phyloP scores from a whole-genome alignment of 2,113 vertebrate species.

The Tinamus guttatus region DNA sequence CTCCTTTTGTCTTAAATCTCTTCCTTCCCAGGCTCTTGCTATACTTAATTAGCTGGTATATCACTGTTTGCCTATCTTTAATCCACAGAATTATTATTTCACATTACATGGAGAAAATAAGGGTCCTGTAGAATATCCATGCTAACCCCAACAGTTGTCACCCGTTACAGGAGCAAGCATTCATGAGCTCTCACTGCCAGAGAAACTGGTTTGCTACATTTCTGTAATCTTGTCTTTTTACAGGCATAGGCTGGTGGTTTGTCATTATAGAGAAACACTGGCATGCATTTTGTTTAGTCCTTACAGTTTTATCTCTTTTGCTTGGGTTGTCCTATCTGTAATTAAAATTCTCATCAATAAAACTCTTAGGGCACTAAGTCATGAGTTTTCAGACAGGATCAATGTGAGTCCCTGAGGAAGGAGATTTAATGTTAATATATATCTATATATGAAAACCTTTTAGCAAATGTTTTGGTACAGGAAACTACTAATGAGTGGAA shows the following conservation, averaged over 20 bases:
- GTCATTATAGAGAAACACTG: background rate
- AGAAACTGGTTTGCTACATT: background rate
- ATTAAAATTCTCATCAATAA: background rate
- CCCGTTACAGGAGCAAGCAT: background rate
- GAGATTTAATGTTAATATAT: background rate
- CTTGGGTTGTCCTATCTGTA: background rate
- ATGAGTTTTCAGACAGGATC: slow-evolving; percentile 19
- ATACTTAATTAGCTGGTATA: background rate
- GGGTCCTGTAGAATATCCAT: background rate
- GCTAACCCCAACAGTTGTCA: background rate
- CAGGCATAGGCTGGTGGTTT: background rate
- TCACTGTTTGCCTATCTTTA: background rate
- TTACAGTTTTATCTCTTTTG: background rate
- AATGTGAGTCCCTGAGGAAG: background rate
- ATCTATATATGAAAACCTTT: background rate
- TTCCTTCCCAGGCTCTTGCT: background rate
- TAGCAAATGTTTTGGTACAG: background rate
- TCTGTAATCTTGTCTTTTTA: background rate
- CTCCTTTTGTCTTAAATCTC: background rate
- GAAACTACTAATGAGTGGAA: slow-evolving; percentile 2
- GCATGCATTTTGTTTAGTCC: background rate
- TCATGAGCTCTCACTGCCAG: background rate
- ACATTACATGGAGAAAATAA: background rate
- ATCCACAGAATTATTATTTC: background rate
- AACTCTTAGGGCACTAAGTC: background rate